These are phyloP conservation scores for Fringilla coelebs DNA, from an alignment of 2,797 vertebrate genomes.

Conservation along the genomic window DNA sequence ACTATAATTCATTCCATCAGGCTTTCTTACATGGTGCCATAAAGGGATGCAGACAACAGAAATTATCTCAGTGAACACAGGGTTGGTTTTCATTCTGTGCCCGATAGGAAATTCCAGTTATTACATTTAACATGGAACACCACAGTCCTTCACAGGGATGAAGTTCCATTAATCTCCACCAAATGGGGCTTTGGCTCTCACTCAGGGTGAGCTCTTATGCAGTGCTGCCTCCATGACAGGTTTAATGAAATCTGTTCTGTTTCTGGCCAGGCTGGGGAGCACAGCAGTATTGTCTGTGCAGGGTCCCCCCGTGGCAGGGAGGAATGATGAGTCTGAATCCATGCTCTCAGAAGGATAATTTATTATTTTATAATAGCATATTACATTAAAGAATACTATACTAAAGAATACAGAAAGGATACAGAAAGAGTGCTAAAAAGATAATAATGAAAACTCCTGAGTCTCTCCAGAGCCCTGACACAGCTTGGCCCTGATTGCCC, in stretches of 20 bases:
- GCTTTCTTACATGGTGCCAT: slow-evolving; percentile 6
- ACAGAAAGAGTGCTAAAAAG: too few relatives aligned
- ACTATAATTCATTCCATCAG: slow-evolving; percentile 43
- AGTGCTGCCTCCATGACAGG: neutral
- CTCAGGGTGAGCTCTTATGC: neutral
- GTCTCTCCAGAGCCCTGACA: too few relatives aligned
- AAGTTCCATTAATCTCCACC: neutral
- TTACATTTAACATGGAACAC: neutral
- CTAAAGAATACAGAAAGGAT: too few relatives aligned
- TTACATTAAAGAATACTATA: too few relatives aligned
- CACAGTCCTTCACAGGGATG: neutral
- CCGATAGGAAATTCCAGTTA: neutral
- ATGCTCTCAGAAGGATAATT: too few relatives aligned
- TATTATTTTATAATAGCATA: too few relatives aligned
- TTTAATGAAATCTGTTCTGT: neutral
- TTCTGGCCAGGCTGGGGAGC: neutral
- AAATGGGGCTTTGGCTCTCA: neutral
- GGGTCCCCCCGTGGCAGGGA: too few relatives aligned
- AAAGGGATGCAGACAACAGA: slow-evolving; percentile 36
- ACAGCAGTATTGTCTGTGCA: too few relatives aligned
- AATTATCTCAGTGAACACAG: neutral
- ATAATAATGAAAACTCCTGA: too few relatives aligned
- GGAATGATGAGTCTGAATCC: too few relatives aligned
- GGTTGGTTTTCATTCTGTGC: slow-evolving; percentile 20
- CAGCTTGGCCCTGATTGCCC: too few relatives aligned